Evolutionary conservation across 2,888 invertebrate genomes (phyloP), one percentile per base, ranked within the genome.

Genomic region (Drosophila mettleri): DNA sequence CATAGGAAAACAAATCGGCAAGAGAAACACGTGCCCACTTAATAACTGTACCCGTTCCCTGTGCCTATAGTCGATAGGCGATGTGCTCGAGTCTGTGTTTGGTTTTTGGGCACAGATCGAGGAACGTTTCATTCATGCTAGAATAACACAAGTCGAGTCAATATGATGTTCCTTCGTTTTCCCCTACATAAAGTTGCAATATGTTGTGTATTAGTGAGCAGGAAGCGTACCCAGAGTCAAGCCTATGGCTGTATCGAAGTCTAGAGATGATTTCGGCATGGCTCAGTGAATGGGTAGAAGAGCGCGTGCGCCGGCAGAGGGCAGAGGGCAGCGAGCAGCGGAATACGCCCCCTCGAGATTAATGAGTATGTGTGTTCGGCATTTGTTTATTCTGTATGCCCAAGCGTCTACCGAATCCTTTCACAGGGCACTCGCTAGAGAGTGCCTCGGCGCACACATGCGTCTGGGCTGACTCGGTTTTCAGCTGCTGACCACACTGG

Each of bases 301-400:
- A 61, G 79, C 78, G 86, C 80, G 83, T 69, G 71, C 79, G 77
- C 69, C 46, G 36, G 36, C 51, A 36, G 51, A 24, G 76, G 74
- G n/a, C n/a, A n/a, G n/a, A n/a, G n/a, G n/a, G n/a, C n/a, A n/a
- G n/a, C 69, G 51, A 27, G 36, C 51, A 36, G 51, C 36, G 76
- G 74, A 79, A 78, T 71, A 88, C 86, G 88, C 89, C 90, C 88
- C 89, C 89, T 87, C 74, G 74, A 88, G 85, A 89, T 89, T 83
- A 89, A 84, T 88, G 81, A 85, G 88, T 54, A 79, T 87, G 48
- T 82, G 52, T 57, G 48, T 69, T 62, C 73, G 55, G 48, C 73
- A 63, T 68, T 82, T 82, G 82, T 87, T 86, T 86, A 78, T 73
- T 86, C 63, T 59, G 51, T 60, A 55, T 62, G 74, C 62, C 55